These are phyloP conservation scores for Drymonia ruficornis DNA, from an alignment of 2,888 invertebrate species.

Conservation along the genomic window DNA sequence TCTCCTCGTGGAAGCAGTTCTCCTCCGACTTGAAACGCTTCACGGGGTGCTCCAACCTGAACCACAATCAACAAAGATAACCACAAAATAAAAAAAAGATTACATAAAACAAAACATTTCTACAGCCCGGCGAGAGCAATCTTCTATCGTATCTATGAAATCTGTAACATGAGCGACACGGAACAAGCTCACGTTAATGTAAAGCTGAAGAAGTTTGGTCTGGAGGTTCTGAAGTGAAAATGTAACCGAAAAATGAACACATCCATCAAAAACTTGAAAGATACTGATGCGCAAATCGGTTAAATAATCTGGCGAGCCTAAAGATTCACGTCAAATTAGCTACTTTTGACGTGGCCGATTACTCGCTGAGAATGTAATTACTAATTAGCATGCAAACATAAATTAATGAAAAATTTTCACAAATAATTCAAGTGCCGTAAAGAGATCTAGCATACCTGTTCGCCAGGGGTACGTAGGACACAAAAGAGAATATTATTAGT, in stretches of 20 bases:
- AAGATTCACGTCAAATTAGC: conserved; percentile 50
- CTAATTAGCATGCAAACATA: background rate
- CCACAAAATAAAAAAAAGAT: background rate
- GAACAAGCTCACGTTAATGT: no score
- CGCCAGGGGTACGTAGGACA: background rate
- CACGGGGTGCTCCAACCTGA: conserved; percentile 94
- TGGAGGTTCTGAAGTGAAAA: background rate
- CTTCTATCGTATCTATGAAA: no score
- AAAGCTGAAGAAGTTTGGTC: no score
- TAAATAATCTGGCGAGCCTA: conserved; percentile 58
- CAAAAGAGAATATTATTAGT: conserved; percentile 2
- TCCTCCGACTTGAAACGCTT: conserved; percentile 91
- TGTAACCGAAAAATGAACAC: conserved; percentile 64
- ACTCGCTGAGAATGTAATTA: conserved; percentile 39
- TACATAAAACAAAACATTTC: background rate
- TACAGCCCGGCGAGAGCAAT: no score
- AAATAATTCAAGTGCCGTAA: conserved; percentile 4
- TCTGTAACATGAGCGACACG: no score
- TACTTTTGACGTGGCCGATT: conserved; percentile 42
- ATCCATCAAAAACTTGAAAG: conserved; percentile 45
- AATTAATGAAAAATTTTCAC: conserved; percentile 1
- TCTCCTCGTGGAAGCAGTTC: conserved; percentile 65
- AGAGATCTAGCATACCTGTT: conserved; percentile 1
- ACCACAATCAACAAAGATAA: background rate
- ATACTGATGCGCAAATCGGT: conserved; percentile 60